Base-by-base conservation (phyloP, 2,888 invertebrate genomes). In the Arenicola marina region DNA sequence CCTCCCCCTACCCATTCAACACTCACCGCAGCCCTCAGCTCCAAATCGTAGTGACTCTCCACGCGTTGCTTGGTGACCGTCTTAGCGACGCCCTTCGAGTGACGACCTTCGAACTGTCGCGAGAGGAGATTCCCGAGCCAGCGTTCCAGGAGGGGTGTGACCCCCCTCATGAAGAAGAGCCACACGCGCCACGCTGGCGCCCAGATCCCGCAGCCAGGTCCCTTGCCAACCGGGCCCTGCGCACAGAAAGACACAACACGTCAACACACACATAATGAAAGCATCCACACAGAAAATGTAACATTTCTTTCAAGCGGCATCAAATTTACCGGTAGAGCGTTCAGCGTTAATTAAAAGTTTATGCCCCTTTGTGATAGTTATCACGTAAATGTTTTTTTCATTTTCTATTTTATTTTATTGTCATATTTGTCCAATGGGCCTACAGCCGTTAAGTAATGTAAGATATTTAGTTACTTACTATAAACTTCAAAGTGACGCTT, bases 21-120 rank as follows among this genome's bases (percentile, higher is more conserved):
- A 77, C 79, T 77, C 73, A 87, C 98, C 0, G 97, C 97, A 21
- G 97, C 97, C 73, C 99, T 89, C 78, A 99, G 86, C 84, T 99
- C 99, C 73, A 99, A 87, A 88, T 99, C 99, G 85, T 98, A 99
- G 87, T 99, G 99, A 51, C 96, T 96, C 82, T 99, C 99, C 0
- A 99, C 99, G 75, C 99, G 89, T 85, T 99, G 99, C 82, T 99
- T 99, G 1, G 99, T 99, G 4, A 99, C 99, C 0, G 99, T 99
- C 85, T 99, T 99, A 0, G 99, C 99, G 1, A 99, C 98, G 71
- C 98, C 99, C 85, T 99, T 99, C 0, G 97, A 97, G 85, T 99
- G 99, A 73, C 99, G 88, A 58, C 99, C 99, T 84, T 99, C 99
- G 80, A 99, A 99, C 86, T 99, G 99, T 73, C 99, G 88, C 0